Evolutionary conservation across 1,140 invertebrate species (phyloP).

Genomic region (Drosophila athabasca): DNA sequence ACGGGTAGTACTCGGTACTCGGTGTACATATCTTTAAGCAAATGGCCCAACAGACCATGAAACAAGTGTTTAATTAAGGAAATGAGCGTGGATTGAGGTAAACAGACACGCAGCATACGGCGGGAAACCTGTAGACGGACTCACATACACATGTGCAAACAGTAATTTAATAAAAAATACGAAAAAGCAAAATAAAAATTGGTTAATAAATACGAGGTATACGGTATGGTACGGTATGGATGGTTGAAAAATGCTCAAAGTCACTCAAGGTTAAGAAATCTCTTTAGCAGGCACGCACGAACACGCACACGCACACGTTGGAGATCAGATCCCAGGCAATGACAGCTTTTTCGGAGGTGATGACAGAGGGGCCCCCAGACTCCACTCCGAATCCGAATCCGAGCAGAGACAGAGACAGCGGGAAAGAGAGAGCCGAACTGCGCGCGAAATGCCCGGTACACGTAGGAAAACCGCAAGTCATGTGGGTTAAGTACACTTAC

Average conservation of each 20-base stretch:
- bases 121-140: no score
- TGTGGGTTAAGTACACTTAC: constrained; percentile 82
- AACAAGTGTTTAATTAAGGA: constrained; percentile 82
- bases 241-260: constrained; percentile 60
- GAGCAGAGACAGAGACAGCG: not conserved
- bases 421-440: not conserved
- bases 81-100: constrained; percentile 62
- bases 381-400: constrained; percentile 12
- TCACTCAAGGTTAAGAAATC: constrained; percentile 80
- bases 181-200: constrained; percentile 63
- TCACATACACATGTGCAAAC: constrained; percentile 24
- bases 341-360: constrained; percentile 75
- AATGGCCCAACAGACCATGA: constrained; percentile 66
- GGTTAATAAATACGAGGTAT: constrained; percentile 52
- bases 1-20: not conserved
- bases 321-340: constrained; percentile 44
- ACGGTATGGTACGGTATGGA: constrained; percentile 13
- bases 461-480: constrained; percentile 70
- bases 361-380: constrained; percentile 52
- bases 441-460: constrained; percentile 9
- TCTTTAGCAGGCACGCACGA: constrained; percentile 56
- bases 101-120: constrained; percentile 45
- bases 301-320: constrained; percentile 36
- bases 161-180: constrained; percentile 61
- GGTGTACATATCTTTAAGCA: constrained; percentile 20